These are phyloP conservation scores for Carcinoscorpius rotundicauda DNA, from an alignment of 1,140 invertebrate genomes.

Conservation along the genomic window DNA sequence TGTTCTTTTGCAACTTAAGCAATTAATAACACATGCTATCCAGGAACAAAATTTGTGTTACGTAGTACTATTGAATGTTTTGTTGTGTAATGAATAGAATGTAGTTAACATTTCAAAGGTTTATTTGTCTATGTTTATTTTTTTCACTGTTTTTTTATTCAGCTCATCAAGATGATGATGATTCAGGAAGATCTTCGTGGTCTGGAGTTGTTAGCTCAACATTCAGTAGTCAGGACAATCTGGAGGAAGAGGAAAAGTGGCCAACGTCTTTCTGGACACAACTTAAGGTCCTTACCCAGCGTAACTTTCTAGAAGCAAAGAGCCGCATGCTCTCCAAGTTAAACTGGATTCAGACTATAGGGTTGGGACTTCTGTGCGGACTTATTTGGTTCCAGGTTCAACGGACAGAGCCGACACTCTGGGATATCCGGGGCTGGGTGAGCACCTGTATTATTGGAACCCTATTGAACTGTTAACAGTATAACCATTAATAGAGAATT, in stretches of 20 bases:
- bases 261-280: slow-evolving; percentile 71
- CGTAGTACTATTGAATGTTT: no score
- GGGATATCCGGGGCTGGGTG: slow-evolving; percentile 72
- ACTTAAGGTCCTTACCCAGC: slow-evolving; percentile 57
- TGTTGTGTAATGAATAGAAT: no score
- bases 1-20: no score
- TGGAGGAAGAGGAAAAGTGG: slow-evolving; percentile 40
- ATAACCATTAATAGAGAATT: no score
- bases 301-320: slow-evolving; percentile 66
- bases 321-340: slow-evolving; percentile 64
- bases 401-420: slow-evolving; percentile 55
- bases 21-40: no score
- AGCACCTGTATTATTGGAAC: no score
- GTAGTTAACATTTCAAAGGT: no score
- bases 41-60: no score
- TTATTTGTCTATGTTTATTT: no score
- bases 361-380: slow-evolving; percentile 57
- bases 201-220: slow-evolving; percentile 43
- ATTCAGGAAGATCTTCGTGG: slow-evolving; percentile 49
- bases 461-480: no score
- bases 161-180: slow-evolving; percentile 38
- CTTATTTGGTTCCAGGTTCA: slow-evolving; percentile 67
- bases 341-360: slow-evolving; percentile 67
- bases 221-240: slow-evolving; percentile 38
- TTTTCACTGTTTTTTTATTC: no score